Percentiles rank a stretch among this genome's conserved stretches.
Conservation (phyloP, 2,797 vertebrate genomes). For the Sternarchorhynchus goeldii region DNA sequence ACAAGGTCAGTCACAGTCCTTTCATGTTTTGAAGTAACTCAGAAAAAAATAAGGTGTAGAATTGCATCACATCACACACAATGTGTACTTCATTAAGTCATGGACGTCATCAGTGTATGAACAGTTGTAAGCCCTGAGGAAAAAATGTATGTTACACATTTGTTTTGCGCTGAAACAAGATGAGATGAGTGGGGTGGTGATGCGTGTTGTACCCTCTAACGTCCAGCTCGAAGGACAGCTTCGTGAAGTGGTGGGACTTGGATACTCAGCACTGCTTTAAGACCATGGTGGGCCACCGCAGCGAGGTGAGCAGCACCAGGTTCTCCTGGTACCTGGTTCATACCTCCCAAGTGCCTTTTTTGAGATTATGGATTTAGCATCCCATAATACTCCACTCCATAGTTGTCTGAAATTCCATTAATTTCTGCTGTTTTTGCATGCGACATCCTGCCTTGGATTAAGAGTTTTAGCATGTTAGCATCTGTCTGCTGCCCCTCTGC, state of each 20-base stretch:
- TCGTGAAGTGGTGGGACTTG: conserved; percentile 98
- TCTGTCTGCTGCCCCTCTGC: not conserved
- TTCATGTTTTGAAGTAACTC: not conserved
- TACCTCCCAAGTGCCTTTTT: too few species aligned
- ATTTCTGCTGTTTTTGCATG: too few species aligned
- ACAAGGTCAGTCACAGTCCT: conserved; percentile 78
- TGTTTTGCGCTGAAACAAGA: too few species aligned
- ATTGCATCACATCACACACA: not conserved
- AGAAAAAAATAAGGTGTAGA: not conserved
- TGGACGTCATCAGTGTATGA: not conserved
- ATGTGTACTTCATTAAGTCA: too few species aligned
- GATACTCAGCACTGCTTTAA: conserved; percentile 97
- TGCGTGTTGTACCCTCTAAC: not conserved
- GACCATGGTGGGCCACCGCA: conserved; percentile 93
- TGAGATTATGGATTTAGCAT: too few species aligned
- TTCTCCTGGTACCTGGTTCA: too few species aligned
- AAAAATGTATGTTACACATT: not conserved
- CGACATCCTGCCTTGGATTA: not conserved
- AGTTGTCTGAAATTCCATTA: too few species aligned
- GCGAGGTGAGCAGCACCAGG: conserved; percentile 80
- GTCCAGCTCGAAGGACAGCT: conserved; percentile 88
- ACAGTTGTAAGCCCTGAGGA: not conserved
- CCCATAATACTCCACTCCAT: too few species aligned
- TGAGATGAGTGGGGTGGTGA: not conserved
- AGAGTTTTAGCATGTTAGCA: not conserved